Evolutionary conservation across 2,888 invertebrate genomes (phyloP).

Genomic region (Lasioglossum oenotherae): DNA sequence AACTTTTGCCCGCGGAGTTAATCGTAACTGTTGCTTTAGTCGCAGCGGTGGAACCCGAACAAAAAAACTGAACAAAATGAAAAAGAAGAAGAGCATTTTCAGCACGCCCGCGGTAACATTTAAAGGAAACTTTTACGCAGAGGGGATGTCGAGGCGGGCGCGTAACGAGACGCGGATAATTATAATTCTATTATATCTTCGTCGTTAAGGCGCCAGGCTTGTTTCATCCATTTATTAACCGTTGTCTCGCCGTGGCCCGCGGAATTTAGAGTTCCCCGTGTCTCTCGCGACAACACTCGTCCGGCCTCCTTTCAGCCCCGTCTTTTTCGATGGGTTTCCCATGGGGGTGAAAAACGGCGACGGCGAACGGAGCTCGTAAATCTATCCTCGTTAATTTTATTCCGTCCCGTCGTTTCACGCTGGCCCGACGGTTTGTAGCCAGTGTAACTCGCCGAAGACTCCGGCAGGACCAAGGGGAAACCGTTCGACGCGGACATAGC

Average conservation of each 20-base stretch:
- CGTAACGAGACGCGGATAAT: conserved; percentile 35
- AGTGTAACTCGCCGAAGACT: conserved; percentile 4
- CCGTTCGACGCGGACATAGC: not conserved
- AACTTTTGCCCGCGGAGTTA: conserved; percentile 52
- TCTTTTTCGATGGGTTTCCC: not conserved
- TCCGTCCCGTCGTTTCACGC: conserved; percentile 27
- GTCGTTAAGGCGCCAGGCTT: conserved; percentile 7
- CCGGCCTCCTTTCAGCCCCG: not conserved
- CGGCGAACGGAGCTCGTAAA: conserved; percentile 18
- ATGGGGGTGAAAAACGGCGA: not conserved
- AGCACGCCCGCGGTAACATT: conserved; percentile 17
- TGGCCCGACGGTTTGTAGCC: not conserved
- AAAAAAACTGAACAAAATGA: conserved; percentile 7
- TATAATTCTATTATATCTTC: conserved; percentile 44
- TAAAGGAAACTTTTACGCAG: conserved; percentile 42
- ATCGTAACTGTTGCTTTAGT: conserved; percentile 57
- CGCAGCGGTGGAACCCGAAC: not conserved
- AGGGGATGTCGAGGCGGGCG: not conserved
- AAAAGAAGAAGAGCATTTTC: conserved; percentile 6
- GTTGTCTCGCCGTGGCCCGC: not conserved
- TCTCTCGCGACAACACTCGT: not conserved
- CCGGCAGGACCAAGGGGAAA: not conserved
- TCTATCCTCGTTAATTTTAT: conserved; percentile 42
- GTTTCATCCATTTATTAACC: conserved; percentile 9
- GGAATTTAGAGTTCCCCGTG: not conserved